A percentile compares a stretch with the other conserved stretches of the same genome.
Evolutionary conservation across 2,888 invertebrate genomes (phyloP).

Genomic region (Polylopha cassiicola): DNA sequence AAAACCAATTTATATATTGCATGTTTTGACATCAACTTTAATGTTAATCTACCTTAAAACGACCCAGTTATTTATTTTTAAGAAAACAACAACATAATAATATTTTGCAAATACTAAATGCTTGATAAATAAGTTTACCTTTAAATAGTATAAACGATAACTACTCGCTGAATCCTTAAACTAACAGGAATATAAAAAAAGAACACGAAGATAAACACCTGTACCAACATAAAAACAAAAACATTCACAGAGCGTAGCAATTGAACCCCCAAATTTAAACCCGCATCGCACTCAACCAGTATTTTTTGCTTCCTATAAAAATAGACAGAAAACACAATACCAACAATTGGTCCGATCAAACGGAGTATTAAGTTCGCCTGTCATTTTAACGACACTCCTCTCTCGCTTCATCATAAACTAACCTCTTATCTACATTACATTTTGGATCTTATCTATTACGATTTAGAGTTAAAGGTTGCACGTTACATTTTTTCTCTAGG

Average conservation of each 20-base stretch:
- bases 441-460: conserved; percentile 25
- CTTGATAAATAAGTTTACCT: background rate
- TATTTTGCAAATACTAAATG: background rate
- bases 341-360: conserved; percentile 76
- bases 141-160: no score
- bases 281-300: conserved; percentile 24
- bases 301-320: conserved; percentile 64
- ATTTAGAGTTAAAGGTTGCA: conserved; percentile 33
- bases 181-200: no score
- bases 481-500: conserved; percentile 40
- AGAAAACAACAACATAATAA: background rate
- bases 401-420: conserved; percentile 42
- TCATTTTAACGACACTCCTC: conserved; percentile 69
- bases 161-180: no score
- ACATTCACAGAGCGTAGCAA: no score
- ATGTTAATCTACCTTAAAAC: no score
- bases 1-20: no score
- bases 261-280: no score
- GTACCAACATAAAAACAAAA: no score
- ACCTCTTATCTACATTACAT: conserved; percentile 20
- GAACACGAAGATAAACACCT: no score
- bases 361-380: conserved; percentile 76
- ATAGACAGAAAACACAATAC: conserved; percentile 69
- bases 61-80: no score
- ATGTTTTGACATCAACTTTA: no score